phyloP scores from a whole-genome alignment of 2,797 vertebrate species.

The Geotrypetes seraphini region DNA sequence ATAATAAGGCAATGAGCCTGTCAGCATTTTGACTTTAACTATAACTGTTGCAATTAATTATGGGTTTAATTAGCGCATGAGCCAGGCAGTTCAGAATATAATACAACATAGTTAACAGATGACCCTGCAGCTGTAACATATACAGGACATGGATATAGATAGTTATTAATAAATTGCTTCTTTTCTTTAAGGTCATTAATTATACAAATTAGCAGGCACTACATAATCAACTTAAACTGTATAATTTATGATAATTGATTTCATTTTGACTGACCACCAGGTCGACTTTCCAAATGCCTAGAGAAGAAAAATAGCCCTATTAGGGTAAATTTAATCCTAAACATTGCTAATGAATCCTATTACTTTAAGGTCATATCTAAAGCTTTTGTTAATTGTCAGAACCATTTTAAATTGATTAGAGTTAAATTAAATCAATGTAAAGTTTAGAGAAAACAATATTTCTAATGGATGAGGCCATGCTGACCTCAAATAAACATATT shows the following conservation, averaged over 20 bases:
- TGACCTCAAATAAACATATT: constrained; percentile 77
- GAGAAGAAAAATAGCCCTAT: constrained; percentile 97
- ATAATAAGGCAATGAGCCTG: constrained; percentile 77
- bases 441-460: constrained; percentile 98
- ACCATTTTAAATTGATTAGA: constrained; percentile 97
- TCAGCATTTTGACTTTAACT: constrained; percentile 82
- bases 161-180: constrained; percentile 95
- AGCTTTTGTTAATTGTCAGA: constrained; percentile 93
- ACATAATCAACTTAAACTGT: constrained; percentile 91
- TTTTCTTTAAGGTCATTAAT: constrained; percentile 83
- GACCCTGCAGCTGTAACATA: constrained; percentile 64
- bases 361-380: constrained; percentile 99
- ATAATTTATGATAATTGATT: constrained; percentile 97
- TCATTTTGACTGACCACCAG: constrained; percentile 87
- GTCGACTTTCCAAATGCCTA: constrained; percentile 52
- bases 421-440: constrained; percentile 99
- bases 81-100: constrained; percentile 78
- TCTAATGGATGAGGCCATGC: constrained; percentile 89
- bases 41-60: constrained; percentile 97
- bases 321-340: constrained; percentile 98
- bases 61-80: constrained; percentile 86
- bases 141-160: constrained; percentile 66
- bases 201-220: constrained; percentile 87
- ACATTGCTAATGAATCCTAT: constrained; percentile 93
- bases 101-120: constrained; percentile 84